A percentile compares a stretch with the other conserved stretches of the same genome.
phyloP scores from a whole-genome alignment of 1,140 invertebrate species.

The Mercenaria mercenaria region DNA sequence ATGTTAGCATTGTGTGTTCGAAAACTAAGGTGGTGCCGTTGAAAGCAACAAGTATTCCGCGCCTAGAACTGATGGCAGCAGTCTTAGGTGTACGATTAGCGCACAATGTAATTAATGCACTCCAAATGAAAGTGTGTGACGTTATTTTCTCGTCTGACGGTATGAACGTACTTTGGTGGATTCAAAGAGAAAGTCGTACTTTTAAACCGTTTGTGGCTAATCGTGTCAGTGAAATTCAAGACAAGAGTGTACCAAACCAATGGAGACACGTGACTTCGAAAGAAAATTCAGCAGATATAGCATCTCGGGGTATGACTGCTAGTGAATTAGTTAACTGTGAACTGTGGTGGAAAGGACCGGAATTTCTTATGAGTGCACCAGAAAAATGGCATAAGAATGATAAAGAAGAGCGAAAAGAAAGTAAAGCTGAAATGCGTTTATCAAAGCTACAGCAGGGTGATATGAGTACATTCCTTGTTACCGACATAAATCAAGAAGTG shows the following conservation, averaged over 20 bases:
- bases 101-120: background rate
- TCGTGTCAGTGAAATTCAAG: background rate
- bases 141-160: background rate
- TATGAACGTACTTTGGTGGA: too few relatives aligned
- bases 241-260: background rate
- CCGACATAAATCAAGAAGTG: too few relatives aligned
- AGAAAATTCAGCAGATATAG: background rate
- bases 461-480: background rate
- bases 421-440: background rate
- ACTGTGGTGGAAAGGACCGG: background rate
- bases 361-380: background rate
- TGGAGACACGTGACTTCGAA: background rate
- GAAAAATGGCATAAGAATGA: constrained; percentile 24
- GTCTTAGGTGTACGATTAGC: background rate
- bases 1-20: background rate
- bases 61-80: background rate
- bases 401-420: background rate
- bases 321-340: background rate
- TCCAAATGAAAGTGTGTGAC: background rate
- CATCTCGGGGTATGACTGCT: background rate
- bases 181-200: background rate
- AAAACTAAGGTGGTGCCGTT: constrained; percentile 21
- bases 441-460: too few relatives aligned
- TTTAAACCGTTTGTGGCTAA: background rate
- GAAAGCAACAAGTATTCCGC: background rate